phyloP scores from a whole-genome alignment of 2,888 invertebrate genomes.

The Rotaria magnacalcarata region DNA sequence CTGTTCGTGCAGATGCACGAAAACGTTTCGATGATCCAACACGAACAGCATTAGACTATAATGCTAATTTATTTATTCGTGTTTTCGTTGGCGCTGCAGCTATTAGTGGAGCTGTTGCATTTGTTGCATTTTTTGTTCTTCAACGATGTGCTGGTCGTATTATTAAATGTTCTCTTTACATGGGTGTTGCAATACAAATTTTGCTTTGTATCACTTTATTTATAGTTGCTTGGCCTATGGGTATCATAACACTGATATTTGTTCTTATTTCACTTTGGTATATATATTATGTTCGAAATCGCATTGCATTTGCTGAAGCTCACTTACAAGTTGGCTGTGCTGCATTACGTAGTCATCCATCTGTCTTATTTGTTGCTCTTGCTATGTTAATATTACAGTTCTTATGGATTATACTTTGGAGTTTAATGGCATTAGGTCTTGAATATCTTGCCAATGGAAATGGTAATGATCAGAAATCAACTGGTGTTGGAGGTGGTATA shows the following conservation, averaged over 20 bases:
- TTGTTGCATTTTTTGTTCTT: neutral
- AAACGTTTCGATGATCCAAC: neutral
- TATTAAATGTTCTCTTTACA: slow-evolving; percentile 8
- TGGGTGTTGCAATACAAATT: neutral
- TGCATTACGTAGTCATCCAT: slow-evolving; percentile 1
- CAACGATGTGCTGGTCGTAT: slow-evolving; percentile 26
- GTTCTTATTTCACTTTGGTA: neutral
- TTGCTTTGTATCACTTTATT: neutral
- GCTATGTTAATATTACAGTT: neutral
- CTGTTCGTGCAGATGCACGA: neutral
- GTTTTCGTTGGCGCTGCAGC: neutral
- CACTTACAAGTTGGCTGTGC: slow-evolving; percentile 1
- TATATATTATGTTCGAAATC: slow-evolving; percentile 14
- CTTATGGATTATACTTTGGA: neutral
- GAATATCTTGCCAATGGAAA: neutral
- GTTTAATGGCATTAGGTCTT: neutral
- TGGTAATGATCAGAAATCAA: neutral
- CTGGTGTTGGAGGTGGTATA: neutral
- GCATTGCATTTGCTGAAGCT: slow-evolving; percentile 24
- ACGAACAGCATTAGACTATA: neutral
- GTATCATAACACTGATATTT: neutral
- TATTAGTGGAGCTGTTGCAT: neutral
- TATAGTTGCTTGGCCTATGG: neutral
- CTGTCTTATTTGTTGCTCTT: neutral
- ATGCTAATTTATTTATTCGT: slow-evolving; percentile 10